A percentile compares a stretch with the other conserved stretches of the same genome.
Evolutionary conservation across 1,140 invertebrate genomes (phyloP).

Genomic region (Meloidogyne chitwoodi): DNA sequence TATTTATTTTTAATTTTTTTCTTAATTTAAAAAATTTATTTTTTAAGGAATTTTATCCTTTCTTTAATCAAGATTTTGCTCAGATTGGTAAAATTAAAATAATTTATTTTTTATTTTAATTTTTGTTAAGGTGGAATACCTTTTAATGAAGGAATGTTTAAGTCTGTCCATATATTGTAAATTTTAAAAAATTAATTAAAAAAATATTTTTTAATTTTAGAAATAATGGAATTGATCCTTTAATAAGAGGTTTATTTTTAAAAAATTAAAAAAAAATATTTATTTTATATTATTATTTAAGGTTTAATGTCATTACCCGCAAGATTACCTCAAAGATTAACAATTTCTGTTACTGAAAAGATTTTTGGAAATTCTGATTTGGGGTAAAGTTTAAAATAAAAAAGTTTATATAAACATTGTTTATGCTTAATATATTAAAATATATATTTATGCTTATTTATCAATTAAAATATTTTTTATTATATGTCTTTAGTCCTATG

Average conservation of each 20-base stretch:
- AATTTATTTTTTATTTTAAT: background rate
- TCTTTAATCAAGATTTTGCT: slow-evolving; percentile 56
- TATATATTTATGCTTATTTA: too few relatives aligned
- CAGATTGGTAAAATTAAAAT: slow-evolving; percentile 36
- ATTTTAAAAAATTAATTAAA: background rate
- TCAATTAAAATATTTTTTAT: too few relatives aligned
- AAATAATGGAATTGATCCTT: slow-evolving; percentile 59
- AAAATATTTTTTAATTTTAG: slow-evolving; percentile 23
- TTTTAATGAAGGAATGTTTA: slow-evolving; percentile 60
- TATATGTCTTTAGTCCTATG: too few relatives aligned
- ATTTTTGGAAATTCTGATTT: slow-evolving; percentile 60
- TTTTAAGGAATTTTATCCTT: slow-evolving; percentile 58
- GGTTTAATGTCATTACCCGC: slow-evolving; percentile 50
- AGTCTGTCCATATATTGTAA: slow-evolving; percentile 42
- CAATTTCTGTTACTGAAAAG: slow-evolving; percentile 56
- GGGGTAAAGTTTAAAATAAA: slow-evolving; percentile 19
- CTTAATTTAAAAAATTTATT: background rate
- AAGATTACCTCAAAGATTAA: slow-evolving; percentile 54
- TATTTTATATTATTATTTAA: too few relatives aligned
- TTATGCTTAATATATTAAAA: too few relatives aligned
- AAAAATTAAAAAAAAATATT: background rate
- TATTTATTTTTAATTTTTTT: slow-evolving; percentile 20
- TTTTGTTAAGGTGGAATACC: slow-evolving; percentile 46
- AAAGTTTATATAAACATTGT: too few relatives aligned
- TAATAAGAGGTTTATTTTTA: slow-evolving; percentile 61